Conservation (phyloP, 2,888 invertebrate genomes). For the Globia sparganii region DNA sequence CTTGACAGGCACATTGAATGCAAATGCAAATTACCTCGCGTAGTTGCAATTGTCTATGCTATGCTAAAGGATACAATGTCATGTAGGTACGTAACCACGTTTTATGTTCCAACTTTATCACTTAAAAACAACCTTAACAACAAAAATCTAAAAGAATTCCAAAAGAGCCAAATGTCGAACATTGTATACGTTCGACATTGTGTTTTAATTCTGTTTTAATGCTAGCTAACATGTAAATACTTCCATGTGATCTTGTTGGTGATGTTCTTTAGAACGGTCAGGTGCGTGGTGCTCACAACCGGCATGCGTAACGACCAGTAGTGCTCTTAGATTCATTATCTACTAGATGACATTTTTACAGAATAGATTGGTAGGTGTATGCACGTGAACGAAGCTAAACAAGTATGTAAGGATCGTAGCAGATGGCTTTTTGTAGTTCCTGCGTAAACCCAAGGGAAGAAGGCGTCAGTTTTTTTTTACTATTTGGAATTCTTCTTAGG, state of each 20-base stretch:
- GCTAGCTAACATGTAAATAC: neutral
- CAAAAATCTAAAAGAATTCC: neutral
- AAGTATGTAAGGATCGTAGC: neutral
- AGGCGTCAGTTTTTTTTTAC: too few species aligned
- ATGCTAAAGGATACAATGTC: neutral
- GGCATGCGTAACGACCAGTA: neutral
- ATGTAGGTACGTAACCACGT: neutral
- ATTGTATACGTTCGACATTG: neutral
- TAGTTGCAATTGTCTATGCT: neutral
- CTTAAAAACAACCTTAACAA: conserved; percentile 11
- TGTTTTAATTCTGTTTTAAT: neutral
- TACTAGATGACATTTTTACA: too few species aligned
- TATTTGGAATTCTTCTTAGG: too few species aligned
- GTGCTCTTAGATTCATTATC: too few species aligned
- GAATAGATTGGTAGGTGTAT: neutral
- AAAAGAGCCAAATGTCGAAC: neutral
- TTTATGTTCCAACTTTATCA: conserved; percentile 14
- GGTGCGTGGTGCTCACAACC: neutral
- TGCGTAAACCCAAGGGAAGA: too few species aligned
- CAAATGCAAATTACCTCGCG: conserved; percentile 21
- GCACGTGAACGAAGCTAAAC: too few species aligned
- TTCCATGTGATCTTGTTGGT: neutral
- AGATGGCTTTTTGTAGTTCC: too few species aligned
- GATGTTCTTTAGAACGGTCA: neutral
- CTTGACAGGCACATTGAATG: conserved; percentile 14